Evolutionary conservation across 2,113 vertebrate species (phyloP), one percentile per base, ranked within the genome.

Genomic region (Peucedramus taeniatus): DNA sequence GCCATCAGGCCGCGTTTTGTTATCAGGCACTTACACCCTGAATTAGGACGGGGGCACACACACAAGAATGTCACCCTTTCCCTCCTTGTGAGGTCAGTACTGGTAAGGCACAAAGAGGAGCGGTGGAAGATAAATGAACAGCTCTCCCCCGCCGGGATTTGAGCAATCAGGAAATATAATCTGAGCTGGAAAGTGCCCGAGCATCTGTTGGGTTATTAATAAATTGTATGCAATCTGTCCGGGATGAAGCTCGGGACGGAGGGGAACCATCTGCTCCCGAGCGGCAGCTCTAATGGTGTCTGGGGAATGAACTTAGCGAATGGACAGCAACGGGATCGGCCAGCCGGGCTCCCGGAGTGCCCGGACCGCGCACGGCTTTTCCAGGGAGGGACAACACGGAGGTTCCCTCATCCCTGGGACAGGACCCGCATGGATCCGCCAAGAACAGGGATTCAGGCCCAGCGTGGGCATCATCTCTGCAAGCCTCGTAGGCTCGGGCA

Each of bases 201-300:
- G 93, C 96, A 97, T 95, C 95, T 97, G 97, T 56, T 95, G 81
- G 45, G 92, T 97, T 97, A 97, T 97, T 97, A 97, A 97, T 97
- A 97, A 97, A 97, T 96, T 96, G 96, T 93, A 86, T 94, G 88
- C 91, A 97, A 97, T 95, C 96, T 96, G 95, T 87, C 74, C 74
- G 39, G 94, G 89, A 88, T 95, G 92, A 96, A 87, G 40, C 69
- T 76, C 10, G 26, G 91, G 81, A 93, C 1, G 39, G 45, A 82
- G 79, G 42, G 37, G 56, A 96, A 76, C 96, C 96, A 96, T 97
- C 96, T 97, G 96, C 87, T 97, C 87, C 65, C 33, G 20, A 71
- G 69, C 3, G 53, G 72, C 27, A n/a, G 75, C 83, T 80, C 79
- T 89, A n/a, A 94, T 90, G 84, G 69, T 89, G 87, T 80, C 68